Evolutionary conservation across 2,797 vertebrate species (phyloP).

Genomic region (Adelosebastes latens): DNA sequence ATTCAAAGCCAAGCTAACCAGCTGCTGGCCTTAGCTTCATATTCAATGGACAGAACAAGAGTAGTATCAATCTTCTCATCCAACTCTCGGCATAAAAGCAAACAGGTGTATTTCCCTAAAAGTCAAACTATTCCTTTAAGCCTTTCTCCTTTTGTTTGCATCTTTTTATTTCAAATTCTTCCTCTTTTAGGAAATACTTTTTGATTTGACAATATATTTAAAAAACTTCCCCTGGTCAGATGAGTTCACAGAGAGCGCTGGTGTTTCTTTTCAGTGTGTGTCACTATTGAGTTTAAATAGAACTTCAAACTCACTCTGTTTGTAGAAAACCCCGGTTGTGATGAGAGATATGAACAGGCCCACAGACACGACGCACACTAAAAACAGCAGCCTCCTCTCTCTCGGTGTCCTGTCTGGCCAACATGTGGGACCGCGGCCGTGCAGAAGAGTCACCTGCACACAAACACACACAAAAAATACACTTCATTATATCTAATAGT

Average conservation of each 20-base stretch:
- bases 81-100: not conserved
- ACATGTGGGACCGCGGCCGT: slow-evolving; percentile 72
- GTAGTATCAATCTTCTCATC: not conserved
- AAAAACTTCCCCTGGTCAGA: not conserved
- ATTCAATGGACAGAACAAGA: not conserved
- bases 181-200: not conserved
- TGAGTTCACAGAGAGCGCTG: not conserved
- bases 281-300: not conserved
- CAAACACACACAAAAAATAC: not conserved
- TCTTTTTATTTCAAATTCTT: not conserved
- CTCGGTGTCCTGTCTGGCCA: slow-evolving; percentile 83
- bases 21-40: not conserved
- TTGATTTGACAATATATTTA: not conserved
- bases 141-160: not conserved
- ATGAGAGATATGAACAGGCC: slow-evolving; percentile 85
- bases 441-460: slow-evolving; percentile 86
- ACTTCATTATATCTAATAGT: too few relatives aligned
- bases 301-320: slow-evolving; percentile 84
- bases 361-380: slow-evolving; percentile 76
- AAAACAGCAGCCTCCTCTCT: slow-evolving; percentile 86
- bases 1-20: not conserved
- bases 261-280: not conserved
- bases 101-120: not conserved
- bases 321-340: slow-evolving; percentile 87
- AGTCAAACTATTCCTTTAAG: not conserved